Evolutionary conservation across 2,888 invertebrate genomes (phyloP).

Genomic region (Eupithecia tripunctaria): DNA sequence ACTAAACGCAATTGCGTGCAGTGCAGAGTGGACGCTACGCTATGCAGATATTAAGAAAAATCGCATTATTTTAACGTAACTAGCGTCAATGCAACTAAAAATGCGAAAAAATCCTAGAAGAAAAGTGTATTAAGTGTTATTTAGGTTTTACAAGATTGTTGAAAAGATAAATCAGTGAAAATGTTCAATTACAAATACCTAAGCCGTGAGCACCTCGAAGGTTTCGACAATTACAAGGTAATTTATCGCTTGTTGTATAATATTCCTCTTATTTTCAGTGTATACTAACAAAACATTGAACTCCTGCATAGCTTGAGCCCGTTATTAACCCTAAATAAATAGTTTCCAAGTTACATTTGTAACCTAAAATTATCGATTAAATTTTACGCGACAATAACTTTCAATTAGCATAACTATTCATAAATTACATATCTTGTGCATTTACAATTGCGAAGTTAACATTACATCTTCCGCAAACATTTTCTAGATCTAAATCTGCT

Average conservation of each 20-base stretch:
- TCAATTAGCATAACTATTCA: conserved; percentile 6
- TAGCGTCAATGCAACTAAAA: not conserved
- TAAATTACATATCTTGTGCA: not conserved
- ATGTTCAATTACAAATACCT: conserved; percentile 91
- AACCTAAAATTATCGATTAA: conserved; percentile 50
- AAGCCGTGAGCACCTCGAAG: conserved; percentile 92
- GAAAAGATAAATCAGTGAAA: conserved; percentile 53
- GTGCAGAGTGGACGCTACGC: not conserved
- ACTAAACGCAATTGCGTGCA: not conserved
- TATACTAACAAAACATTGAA: not conserved
- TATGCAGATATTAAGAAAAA: conserved; percentile 1
- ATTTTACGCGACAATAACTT: conserved; percentile 54
- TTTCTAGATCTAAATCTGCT: not conserved
- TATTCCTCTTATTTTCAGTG: conserved; percentile 19
- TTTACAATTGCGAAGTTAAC: not conserved
- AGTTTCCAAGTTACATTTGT: conserved; percentile 17
- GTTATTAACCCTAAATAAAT: not conserved
- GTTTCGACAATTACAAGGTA: conserved; percentile 98
- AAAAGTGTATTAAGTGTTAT: conserved; percentile 10
- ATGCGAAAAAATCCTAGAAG: conserved; percentile 4
- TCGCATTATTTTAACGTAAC: not conserved
- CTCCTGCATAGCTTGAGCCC: not conserved
- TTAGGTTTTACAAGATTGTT: conserved; percentile 17
- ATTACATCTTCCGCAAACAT: not conserved
- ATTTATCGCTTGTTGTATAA: not conserved